Percentiles rank a stretch among this genome's conserved stretches.
Evolutionary conservation across 2,113 vertebrate species (phyloP).

Genomic region (Trogon melanurus): DNA sequence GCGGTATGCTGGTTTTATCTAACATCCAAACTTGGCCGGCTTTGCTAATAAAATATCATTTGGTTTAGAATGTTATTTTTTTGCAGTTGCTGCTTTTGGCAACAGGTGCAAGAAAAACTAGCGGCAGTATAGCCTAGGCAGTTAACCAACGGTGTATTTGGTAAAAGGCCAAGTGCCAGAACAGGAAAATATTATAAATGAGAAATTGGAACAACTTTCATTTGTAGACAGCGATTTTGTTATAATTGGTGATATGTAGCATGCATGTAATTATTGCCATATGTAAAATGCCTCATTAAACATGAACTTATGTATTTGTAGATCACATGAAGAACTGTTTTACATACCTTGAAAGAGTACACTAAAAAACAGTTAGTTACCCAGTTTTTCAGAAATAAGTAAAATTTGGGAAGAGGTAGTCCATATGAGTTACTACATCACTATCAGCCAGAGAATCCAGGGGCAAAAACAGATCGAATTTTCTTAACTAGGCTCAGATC

Average conservation of each 20-base stretch:
- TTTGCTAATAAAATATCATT: no score
- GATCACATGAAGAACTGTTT: not conserved
- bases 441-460: constrained; percentile 7
- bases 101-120: not conserved
- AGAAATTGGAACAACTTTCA: not conserved
- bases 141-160: not conserved
- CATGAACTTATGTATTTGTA: not conserved
- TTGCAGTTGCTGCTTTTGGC: no score
- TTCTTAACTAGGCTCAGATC: constrained; percentile 6
- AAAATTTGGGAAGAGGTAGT: not conserved
- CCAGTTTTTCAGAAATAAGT: not conserved
- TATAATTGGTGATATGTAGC: not conserved
- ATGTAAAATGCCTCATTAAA: not conserved
- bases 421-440: not conserved
- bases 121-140: not conserved
- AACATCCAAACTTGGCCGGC: no score
- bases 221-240: not conserved
- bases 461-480: constrained; percentile 12
- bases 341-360: not conserved
- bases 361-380: not conserved
- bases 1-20: no score
- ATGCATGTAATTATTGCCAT: not conserved
- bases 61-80: no score
- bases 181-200: not conserved
- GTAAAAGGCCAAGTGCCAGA: not conserved